Evolutionary conservation across 2,113 vertebrate species (phyloP).

Genomic region (Calidris pugnax): DNA sequence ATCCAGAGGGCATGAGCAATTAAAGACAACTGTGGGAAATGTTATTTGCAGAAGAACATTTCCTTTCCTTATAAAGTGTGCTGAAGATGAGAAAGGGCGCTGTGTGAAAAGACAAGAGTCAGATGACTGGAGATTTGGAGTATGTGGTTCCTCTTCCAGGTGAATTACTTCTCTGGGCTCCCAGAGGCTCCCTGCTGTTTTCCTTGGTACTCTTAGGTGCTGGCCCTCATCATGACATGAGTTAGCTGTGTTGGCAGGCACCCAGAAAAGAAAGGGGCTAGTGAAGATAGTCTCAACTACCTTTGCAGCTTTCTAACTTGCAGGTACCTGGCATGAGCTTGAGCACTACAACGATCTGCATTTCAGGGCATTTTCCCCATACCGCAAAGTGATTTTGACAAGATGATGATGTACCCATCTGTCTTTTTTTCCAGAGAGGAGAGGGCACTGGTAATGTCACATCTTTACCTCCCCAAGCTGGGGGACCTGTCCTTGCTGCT

Average conservation of each 20-base stretch:
- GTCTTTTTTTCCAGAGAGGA: background rate
- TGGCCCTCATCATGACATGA: background rate
- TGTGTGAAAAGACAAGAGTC: background rate
- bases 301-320: background rate
- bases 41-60: background rate
- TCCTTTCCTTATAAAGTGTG: background rate
- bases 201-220: background rate
- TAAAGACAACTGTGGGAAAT: slow-evolving; percentile 19
- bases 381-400: background rate
- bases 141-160: background rate
- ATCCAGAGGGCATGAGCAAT: slow-evolving; percentile 32
- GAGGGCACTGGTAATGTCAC: background rate
- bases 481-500: background rate
- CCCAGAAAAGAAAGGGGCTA: background rate
- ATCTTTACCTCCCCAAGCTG: background rate
- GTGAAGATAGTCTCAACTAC: background rate
- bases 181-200: background rate
- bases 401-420: background rate
- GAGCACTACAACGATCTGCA: background rate
- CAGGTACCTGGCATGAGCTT: background rate
- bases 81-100: background rate
- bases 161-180: background rate
- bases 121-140: rapidly evolving
- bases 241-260: background rate
- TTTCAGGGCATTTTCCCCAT: background rate